These are phyloP conservation scores for Achroia grisella DNA, from an alignment of 1,140 invertebrate genomes.

Conservation along the genomic window DNA sequence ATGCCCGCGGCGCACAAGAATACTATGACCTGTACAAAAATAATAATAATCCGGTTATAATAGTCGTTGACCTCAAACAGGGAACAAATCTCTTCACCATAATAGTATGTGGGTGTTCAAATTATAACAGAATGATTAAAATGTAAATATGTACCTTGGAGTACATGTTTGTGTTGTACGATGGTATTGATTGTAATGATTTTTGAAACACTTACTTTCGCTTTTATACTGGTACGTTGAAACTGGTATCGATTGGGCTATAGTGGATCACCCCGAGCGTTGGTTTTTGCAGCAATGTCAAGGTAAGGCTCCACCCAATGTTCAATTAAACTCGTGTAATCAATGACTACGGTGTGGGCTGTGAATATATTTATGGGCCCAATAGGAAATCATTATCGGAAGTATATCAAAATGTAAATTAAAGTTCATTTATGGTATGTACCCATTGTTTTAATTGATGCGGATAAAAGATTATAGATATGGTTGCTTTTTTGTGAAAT, in stretches of 20 bases:
- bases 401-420: neutral
- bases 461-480: no score
- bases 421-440: no score
- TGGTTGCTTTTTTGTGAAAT: no score
- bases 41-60: neutral
- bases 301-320: conserved; percentile 23
- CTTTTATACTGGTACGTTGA: conserved; percentile 45
- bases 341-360: conserved; percentile 1
- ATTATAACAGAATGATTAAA: neutral
- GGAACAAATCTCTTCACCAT: no score
- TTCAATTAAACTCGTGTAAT: conserved; percentile 7
- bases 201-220: conserved; percentile 38
- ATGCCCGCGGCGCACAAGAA: conserved; percentile 48
- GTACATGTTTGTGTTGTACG: conserved; percentile 49
- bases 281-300: conserved; percentile 50
- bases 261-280: conserved; percentile 25
- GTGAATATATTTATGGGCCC: conserved; percentile 3
- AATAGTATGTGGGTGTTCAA: no score
- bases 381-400: conserved; percentile 19
- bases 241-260: conserved; percentile 35
- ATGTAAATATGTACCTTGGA: conserved; percentile 34
- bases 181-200: conserved; percentile 43
- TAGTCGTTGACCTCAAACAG: no score
- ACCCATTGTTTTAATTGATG: no score
- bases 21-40: conserved; percentile 32